A percentile compares a stretch with the other conserved stretches of the same genome.
Evolutionary conservation across 2,797 vertebrate genomes (phyloP).

Genomic region (Phoebastria nigripes): DNA sequence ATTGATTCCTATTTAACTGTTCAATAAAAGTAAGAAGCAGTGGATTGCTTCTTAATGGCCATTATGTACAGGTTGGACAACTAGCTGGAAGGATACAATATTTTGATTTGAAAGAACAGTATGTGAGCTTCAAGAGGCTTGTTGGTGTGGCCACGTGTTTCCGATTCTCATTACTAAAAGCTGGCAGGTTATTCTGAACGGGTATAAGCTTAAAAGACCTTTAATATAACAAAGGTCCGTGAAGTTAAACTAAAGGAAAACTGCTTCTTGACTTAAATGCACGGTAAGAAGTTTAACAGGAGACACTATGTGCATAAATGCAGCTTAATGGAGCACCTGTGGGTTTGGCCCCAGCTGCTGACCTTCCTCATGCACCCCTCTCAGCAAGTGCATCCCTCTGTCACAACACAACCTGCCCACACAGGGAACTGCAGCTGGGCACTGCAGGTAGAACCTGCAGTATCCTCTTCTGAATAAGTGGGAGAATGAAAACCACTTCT

Average conservation of each 20-base stretch:
- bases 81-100: neutral
- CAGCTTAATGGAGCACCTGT: neutral
- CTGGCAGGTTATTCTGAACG: neutral
- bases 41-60: neutral
- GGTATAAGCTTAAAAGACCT: neutral
- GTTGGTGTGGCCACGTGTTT: neutral
- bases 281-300: neutral
- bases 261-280: neutral
- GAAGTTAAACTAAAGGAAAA: neutral
- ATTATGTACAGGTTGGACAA: neutral
- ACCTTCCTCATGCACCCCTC: fast-evolving
- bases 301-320: neutral
- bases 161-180: neutral
- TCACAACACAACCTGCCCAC: too few species aligned
- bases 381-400: fast-evolving
- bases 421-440: too few species aligned
- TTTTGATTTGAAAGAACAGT: neutral
- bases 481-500: neutral
- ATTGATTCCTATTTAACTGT: neutral
- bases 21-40: neutral
- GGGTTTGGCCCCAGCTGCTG: neutral
- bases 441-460: neutral
- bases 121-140: neutral
- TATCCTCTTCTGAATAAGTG: neutral
- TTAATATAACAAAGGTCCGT: neutral